A percentile compares a stretch with the other conserved stretches of the same genome.
These are phyloP conservation scores for Pollenia angustigena DNA, from an alignment of 2,888 invertebrate species.

Conservation along the genomic window DNA sequence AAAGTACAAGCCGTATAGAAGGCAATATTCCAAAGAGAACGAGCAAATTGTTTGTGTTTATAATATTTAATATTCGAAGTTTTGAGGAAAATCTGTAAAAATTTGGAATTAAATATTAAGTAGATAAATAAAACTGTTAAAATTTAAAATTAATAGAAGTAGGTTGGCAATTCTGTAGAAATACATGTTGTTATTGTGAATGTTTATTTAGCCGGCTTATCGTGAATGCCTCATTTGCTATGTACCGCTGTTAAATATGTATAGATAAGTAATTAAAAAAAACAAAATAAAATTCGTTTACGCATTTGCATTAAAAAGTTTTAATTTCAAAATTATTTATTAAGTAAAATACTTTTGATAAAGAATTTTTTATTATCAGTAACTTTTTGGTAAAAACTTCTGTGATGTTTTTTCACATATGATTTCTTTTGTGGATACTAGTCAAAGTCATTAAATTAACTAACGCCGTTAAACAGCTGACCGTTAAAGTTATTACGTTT, in stretches of 20 bases:
- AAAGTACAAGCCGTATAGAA: conserved; percentile 82
- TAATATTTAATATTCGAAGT: conserved; percentile 82
- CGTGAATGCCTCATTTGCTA: not conserved
- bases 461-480: too few species aligned
- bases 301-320: too few species aligned
- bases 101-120: not conserved
- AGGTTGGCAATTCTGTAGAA: conserved; percentile 21
- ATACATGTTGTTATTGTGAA: conserved; percentile 19
- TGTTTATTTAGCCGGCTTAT: not conserved
- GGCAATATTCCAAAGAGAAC: conserved; percentile 83
- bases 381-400: too few species aligned
- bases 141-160: not conserved
- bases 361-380: too few species aligned
- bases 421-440: too few species aligned
- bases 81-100: conserved; percentile 82
- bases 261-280: not conserved
- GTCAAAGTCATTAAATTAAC: too few species aligned
- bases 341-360: too few species aligned
- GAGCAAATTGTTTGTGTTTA: conserved; percentile 82
- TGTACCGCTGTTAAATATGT: not conserved
- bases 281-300: not conserved
- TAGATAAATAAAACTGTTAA: conserved; percentile 5
- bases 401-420: too few species aligned
- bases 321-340: too few species aligned
- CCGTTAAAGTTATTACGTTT: too few species aligned